Base-by-base conservation (phyloP, 2,888 invertebrate genomes). In the Drosophila lutescens region DNA sequence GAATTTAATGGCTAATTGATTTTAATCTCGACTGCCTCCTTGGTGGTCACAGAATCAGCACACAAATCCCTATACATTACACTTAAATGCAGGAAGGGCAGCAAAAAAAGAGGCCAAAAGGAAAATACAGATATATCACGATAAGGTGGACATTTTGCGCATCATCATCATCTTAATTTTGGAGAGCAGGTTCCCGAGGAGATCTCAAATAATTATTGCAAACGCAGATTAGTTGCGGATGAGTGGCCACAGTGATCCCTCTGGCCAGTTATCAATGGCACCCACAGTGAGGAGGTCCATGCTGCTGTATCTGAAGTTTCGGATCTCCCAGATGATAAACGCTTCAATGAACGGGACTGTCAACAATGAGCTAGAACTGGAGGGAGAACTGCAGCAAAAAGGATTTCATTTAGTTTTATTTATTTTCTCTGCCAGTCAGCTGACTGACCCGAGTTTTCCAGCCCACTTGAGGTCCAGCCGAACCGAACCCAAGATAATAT, bases 1-100 rank as follows among this genome's bases (percentile, higher is more conserved):
- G 55, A 51, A 69, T 81, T 84, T 84, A 51, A 81, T 78, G 84
- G 76, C 86, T 84, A 84, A 85, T 84, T 84, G 85, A 85, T 84
- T 77, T 65, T 73, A 70, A 85, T 86, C 85, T 76, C 72, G 57
- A 77, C 71, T 32, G 62, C 76, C 72, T 76, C 43, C 76, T 57
- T 76, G 82, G 82, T 76, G 76, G 76, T 61, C 82, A 75, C 74
- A 65, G 66, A 86, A 86, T 86, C 87, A 85, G 87, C 82, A 84
- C 87, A 80, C 85, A 80, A 73, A 72, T 76, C 74, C 75, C 53
- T 80, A 77, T 85, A 67, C 65, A 77, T 80, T 82, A 55, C 82
- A 67, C 58, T 55, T 59, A 66, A 66, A 26, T 49, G 30, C 10
- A 36, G 20, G 41, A 60, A 66, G 57, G 63, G 54, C 13, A 62